Base-by-base conservation (phyloP, 1,140 invertebrate species). In the Drosophila subpulchrella region DNA sequence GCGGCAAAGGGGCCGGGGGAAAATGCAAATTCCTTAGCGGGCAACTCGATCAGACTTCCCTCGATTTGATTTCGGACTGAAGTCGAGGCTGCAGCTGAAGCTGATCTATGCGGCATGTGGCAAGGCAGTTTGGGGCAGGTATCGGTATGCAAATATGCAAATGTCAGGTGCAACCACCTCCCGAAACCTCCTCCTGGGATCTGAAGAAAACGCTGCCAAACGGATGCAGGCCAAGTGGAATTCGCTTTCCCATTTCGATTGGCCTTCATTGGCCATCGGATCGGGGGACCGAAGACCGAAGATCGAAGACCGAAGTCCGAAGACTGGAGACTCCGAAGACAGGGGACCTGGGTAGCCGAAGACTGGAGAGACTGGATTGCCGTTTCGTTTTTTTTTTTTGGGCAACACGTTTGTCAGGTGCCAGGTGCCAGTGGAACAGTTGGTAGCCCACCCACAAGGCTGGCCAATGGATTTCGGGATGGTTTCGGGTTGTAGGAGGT, bases 321-420 rank as follows among this genome's bases (percentile, higher is more conserved):
- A 48, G 24, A 48, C 46, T 47, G 24, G 1, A 15, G 47, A 20
- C 27, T 2, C 39, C 2, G 46, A 15, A 38, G 41, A 46, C 20
- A n/a, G n/a, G n/a, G n/a, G n/a, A n/a, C n/a, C n/a, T 20, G 20
- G 20, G 20, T 2, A 20, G 20, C 20, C 8, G 30, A 13, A 24
- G 62, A 47, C 42, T 47, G 48, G 42, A 44, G 41, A 39, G 56
- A 80, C 61, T 68, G 62, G 78, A 79, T 71, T 63, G 53, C 54
- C 78, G 67, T 84, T 88, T 88, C 84, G 84, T 81, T 88, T 88
- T 88, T 88, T 78, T 89, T 88, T 88, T 88, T 78, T 89, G 89
- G 80, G 73, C 61, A 88, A 88, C 80, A 84, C 60, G 84, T 88
- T 88, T 82, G 60, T 61, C 68, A 38, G 67, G 67, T 41, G 44